Base-by-base conservation (phyloP, 1,140 invertebrate species). In the Nephila pilipes region DNA sequence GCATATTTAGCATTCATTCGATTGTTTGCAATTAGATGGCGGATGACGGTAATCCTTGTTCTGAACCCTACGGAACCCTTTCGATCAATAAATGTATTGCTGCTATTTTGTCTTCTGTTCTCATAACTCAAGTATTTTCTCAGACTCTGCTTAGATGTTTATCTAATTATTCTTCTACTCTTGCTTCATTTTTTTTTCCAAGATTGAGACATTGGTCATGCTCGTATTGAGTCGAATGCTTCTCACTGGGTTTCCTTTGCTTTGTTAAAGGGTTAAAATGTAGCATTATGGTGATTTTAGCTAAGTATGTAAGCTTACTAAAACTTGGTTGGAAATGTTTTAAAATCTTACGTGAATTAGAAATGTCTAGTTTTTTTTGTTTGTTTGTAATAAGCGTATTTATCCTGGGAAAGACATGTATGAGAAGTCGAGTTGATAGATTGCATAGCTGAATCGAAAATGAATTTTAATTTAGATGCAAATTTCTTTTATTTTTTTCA, bases 11-110 rank as follows among this genome's bases (percentile, higher is more conserved):
- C 69, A 32, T 32, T 75, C 69, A 75, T 75, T 75, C 69, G 69
- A 75, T 75, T 75, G 69, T 75, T 75, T 65, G 87, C 87, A 88
- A 88, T 88, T 88, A 88, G 58, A 88, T 46, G 60, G 36, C 60
- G 46, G 38, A 88, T 88, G 87, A 88, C 60, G 87, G 69, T 46
- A 69, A 36, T 58, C 65, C 75, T 88, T 88, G 87, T 88, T 88
- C 87, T 88, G 69, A 88, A 58, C 85, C 85, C 85, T 29, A 1
- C 58, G 63, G 22, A 87, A 87, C 81, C 85, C 85, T 57, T 83
- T 10, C 81, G 22, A 69, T 65, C 87, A 65, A 88, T 88, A 88
- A 54, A 65, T 87, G 87, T 88, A 69, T 36, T 46, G 83, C 55
- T 58, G n/a, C 22, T 38, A 32, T 57, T 85, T 85, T 58, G 83